Evolutionary conservation across 2,113 vertebrate species (phyloP).

Genomic region (Pterocles orientalis): DNA sequence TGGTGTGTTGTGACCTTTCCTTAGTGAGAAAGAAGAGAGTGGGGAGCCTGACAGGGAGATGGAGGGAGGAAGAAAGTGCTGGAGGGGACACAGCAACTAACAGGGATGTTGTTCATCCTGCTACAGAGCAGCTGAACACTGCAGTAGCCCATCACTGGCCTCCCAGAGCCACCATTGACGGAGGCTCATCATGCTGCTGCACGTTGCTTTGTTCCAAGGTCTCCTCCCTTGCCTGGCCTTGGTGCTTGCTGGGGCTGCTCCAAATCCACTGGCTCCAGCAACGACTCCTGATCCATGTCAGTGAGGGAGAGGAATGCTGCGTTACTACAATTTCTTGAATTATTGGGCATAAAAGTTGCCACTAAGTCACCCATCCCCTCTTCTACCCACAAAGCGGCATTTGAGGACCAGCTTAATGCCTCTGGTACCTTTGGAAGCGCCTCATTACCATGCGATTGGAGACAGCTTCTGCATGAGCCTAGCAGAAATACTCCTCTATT

Average conservation of each 20-base stretch:
- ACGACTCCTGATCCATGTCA: not conserved
- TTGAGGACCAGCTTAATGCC: not conserved
- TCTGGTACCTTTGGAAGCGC: not conserved
- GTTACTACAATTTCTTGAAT: not conserved
- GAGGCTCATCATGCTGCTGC: not conserved
- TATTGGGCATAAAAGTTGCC: not conserved
- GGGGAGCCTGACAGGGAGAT: not conserved
- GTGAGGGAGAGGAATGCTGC: not conserved
- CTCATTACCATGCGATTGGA: not conserved
- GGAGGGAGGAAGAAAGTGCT: not conserved
- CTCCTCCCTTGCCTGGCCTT: not conserved
- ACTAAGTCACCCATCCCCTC: not conserved
- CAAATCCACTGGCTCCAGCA: not conserved
- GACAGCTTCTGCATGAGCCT: slow-evolving; percentile 11
- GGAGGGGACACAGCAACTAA: not conserved
- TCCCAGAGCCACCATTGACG: not conserved
- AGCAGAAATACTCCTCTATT: not conserved
- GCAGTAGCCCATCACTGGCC: not conserved
- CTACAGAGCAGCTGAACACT: not conserved
- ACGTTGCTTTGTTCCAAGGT: not conserved
- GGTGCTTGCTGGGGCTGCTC: not conserved
- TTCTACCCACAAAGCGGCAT: not conserved
- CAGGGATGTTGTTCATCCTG: not conserved
- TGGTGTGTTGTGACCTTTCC: not conserved
- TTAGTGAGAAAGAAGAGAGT: not conserved